phyloP scores from a whole-genome alignment of 2,797 vertebrate genomes.

The Intellagama lesueurii region DNA sequence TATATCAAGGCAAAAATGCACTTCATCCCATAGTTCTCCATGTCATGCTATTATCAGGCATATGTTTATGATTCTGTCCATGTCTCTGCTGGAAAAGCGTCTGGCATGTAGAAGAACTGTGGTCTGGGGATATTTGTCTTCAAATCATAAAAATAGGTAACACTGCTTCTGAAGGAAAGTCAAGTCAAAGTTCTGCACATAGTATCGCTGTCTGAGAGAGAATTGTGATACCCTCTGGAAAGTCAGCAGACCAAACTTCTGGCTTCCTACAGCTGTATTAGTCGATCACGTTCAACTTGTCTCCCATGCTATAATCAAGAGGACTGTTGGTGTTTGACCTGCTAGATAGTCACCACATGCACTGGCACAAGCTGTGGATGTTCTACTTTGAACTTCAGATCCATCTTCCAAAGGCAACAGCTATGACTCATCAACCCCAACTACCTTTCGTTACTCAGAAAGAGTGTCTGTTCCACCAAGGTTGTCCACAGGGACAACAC shows the following conservation, averaged over 20 bases:
- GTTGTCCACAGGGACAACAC: neutral
- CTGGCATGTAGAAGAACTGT: constrained; percentile 2
- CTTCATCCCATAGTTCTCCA: constrained; percentile 52
- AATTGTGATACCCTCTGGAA: neutral
- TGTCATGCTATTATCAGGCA: constrained; percentile 41
- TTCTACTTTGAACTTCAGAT: neutral
- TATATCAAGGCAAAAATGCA: constrained; percentile 69
- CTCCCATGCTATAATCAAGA: neutral
- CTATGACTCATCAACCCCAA: neutral
- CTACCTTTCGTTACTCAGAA: neutral
- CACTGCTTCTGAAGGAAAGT: neutral
- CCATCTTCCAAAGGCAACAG: neutral
- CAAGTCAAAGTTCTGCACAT: neutral
- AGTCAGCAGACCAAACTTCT: neutral
- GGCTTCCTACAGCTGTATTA: neutral
- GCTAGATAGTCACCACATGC: no score
- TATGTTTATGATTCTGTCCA: constrained; percentile 63
- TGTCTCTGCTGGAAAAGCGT: constrained; percentile 46
- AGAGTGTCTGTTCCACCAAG: neutral
- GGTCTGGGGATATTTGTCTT: neutral
- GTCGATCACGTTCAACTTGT: neutral
- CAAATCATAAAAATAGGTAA: neutral
- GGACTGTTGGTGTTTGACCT: neutral
- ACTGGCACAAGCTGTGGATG: neutral
- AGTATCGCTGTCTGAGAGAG: neutral